Conservation (phyloP, 2,113 vertebrate species). For the Amphilophus citrinellus region DNA sequence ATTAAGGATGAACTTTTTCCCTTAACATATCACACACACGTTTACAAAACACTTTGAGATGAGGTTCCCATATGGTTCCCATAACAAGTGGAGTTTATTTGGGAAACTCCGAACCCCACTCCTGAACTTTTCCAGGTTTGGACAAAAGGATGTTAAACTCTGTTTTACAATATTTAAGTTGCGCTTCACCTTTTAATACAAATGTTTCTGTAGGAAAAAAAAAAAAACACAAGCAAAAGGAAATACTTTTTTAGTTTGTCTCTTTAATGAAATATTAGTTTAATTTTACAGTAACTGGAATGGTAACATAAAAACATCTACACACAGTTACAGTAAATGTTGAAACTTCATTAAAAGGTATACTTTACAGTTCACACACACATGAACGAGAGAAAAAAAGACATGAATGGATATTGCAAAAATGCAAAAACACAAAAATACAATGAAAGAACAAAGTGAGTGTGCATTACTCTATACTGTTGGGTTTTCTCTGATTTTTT, state of each 20-base stretch:
- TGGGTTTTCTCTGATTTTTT: neutral
- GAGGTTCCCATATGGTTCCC: too few relatives aligned
- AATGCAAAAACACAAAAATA: neutral
- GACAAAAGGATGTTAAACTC: neutral
- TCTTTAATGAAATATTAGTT: conserved; percentile 2
- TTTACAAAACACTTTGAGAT: too few relatives aligned
- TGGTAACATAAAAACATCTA: neutral
- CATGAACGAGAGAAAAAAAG: neutral
- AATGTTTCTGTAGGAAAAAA: neutral
- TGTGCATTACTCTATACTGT: neutral
- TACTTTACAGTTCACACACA: conserved; percentile 10
- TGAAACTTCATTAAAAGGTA: neutral
- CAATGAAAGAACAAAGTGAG: neutral
- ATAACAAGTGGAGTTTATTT: conserved; percentile 30
- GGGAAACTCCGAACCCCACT: neutral
- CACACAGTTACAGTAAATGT: neutral
- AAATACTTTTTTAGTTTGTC: neutral
- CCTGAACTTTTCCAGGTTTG: neutral
- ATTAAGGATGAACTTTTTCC: too few relatives aligned
- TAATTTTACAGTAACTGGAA: neutral
- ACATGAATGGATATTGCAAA: neutral
- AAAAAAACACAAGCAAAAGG: neutral
- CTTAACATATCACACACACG: too few relatives aligned
- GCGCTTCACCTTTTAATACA: neutral
- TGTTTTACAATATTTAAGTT: neutral